Evolutionary conservation across 2,888 invertebrate genomes (phyloP).

Genomic region (Notodonta dromedarius): DNA sequence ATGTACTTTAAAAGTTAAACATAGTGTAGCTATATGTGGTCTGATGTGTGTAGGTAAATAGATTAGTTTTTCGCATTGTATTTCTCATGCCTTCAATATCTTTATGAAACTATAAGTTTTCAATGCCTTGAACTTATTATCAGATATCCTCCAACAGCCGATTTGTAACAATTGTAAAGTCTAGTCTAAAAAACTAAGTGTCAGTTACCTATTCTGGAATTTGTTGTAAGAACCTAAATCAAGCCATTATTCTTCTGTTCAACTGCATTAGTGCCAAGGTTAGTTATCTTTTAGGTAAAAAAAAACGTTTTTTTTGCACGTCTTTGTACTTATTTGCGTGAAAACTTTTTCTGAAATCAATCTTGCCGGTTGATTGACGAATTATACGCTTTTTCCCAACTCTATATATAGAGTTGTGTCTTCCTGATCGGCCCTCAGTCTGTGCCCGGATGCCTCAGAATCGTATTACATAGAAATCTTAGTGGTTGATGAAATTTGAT

Average conservation of each 20-base stretch:
- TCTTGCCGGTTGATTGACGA: constrained; percentile 26
- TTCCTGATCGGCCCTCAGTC: constrained; percentile 20
- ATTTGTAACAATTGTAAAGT: neutral
- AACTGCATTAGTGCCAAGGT: neutral
- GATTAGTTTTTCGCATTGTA: no score
- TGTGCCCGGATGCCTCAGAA: neutral
- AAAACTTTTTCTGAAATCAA: constrained; percentile 12
- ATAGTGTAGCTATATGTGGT: no score
- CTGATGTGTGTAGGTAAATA: no score
- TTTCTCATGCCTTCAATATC: no score
- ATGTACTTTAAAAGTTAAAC: no score
- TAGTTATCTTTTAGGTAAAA: neutral
- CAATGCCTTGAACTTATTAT: neutral
- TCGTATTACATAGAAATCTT: constrained; percentile 11
- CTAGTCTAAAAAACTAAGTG: neutral
- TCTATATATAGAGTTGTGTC: constrained; percentile 19
- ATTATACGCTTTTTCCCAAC: constrained; percentile 10
- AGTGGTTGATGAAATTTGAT: constrained; percentile 22
- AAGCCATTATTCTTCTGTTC: neutral
- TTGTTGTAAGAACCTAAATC: neutral
- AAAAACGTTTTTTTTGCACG: constrained; percentile 9
- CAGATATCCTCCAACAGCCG: neutral
- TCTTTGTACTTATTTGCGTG: neutral
- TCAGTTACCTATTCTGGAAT: neutral
- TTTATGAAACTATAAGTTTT: no score